phyloP scores from a whole-genome alignment of 2,888 invertebrate species.

The Parnassius smintheus region DNA sequence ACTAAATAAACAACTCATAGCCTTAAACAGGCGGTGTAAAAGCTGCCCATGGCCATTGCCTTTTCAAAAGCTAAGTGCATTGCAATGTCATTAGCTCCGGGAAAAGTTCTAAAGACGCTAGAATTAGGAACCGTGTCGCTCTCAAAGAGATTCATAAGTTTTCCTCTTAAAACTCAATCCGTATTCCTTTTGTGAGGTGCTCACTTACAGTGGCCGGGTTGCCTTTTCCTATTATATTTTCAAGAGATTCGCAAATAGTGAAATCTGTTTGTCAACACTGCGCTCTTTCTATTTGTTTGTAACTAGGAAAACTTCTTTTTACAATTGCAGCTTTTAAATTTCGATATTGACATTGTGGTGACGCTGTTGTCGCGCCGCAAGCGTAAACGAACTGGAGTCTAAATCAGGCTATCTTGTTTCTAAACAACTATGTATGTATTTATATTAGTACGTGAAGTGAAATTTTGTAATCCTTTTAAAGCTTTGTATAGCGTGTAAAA shows the following conservation, averaged over 20 bases:
- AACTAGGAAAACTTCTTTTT: background rate
- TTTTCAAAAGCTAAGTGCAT: slow-evolving; percentile 52
- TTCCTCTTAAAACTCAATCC: slow-evolving; percentile 34
- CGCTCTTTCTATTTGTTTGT: background rate
- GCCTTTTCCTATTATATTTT: slow-evolving; percentile 17
- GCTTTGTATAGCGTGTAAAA: no score
- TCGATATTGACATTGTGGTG: no score
- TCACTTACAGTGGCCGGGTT: slow-evolving; percentile 24
- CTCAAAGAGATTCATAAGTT: slow-evolving; percentile 45
- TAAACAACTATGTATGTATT: no score
- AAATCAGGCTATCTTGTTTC: no score
- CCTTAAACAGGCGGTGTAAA: slow-evolving; percentile 35
- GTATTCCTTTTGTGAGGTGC: slow-evolving; percentile 25
- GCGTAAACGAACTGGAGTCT: no score
- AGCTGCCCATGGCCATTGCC: slow-evolving; percentile 32
- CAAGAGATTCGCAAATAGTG: background rate
- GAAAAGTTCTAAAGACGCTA: slow-evolving; percentile 42
- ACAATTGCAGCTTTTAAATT: no score
- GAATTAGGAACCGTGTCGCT: slow-evolving; percentile 43
- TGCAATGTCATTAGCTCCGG: slow-evolving; percentile 57
- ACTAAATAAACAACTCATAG: background rate
- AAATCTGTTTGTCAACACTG: slow-evolving; percentile 1
- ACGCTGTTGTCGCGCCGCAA: no score
- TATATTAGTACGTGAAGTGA: no score
- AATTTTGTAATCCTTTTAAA: no score